Evolutionary conservation across 2,113 vertebrate species (phyloP).

Genomic region (Tragelaphus strepsiceros): DNA sequence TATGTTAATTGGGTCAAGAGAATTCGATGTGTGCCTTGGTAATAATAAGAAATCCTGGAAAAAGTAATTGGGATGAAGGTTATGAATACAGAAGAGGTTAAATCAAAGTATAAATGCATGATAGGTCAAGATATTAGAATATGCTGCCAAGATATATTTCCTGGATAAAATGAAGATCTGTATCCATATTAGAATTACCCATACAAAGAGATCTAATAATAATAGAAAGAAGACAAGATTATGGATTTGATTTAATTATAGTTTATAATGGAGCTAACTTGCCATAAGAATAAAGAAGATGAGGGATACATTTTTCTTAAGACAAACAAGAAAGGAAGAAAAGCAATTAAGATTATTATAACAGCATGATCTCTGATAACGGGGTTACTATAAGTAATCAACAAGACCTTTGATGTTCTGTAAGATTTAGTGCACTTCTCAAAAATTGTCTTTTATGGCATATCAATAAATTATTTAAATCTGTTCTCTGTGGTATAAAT

Average conservation of each 20-base stretch:
- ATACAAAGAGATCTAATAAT: constrained; percentile 1
- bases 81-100: neutral
- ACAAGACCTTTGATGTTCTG: neutral
- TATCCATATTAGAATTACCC: constrained; percentile 37
- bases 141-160: neutral
- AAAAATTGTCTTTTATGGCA: neutral
- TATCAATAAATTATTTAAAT: neutral
- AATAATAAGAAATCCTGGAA: constrained; percentile 7
- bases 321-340: constrained; percentile 27
- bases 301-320: constrained; percentile 34
- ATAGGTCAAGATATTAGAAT: constrained; percentile 20
- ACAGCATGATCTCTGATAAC: neutral
- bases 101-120: neutral
- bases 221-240: constrained; percentile 19
- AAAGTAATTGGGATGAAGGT: neutral
- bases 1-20: neutral
- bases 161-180: constrained; percentile 49
- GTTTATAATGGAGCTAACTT: neutral
- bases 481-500: neutral
- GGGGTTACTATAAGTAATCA: constrained; percentile 15
- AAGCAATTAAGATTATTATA: constrained; percentile 35
- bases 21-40: neutral
- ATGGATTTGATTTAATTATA: constrained; percentile 49
- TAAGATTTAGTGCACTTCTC: neutral
- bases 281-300: constrained; percentile 9